Evolutionary conservation across 2,797 vertebrate genomes (phyloP), one percentile per base, ranked within the genome.

Genomic region (Apogon talboti): DNA sequence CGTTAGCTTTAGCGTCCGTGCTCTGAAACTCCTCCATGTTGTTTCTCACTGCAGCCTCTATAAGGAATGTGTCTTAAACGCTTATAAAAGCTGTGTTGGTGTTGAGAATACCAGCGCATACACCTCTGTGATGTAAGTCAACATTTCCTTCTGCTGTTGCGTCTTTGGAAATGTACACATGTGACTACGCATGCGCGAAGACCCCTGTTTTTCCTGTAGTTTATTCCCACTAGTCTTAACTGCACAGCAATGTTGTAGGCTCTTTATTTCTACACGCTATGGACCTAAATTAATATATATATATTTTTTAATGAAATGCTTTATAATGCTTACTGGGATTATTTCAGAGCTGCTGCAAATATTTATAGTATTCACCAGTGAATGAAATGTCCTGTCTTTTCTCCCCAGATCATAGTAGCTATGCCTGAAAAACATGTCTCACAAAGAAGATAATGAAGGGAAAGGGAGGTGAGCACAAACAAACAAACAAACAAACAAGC

Each of bases 401-500:
- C 1, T 1, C 14, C 53, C 2, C 62, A 93, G 91, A 66, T 89
- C 59, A 88, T 81, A 75, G 62, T 50, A 84, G 81, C 50, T 78
- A 91, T 91, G 84, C 77, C 54, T 74, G 48, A 70, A 69, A 71
- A 91, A 53, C 67, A 94, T 94, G 94, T 92, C 92, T 68, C 81
- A 60, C 47, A 88, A 84, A 83, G 82, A 89, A 89, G 85, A 87
- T 74, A 84, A 74, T 74, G 76, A 89, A 75, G 75, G 63, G 21
- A 89, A 81, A 43, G 78, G 30, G 24, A 50, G 84, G 93, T 94
- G 76, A 82, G 89, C 60, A 35, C 33, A 47, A 24, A 14, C 63
- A 51, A 63, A 41, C 28, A 24, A 24, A 24, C 5, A 24, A 40
- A 48, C 64, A 42, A 49, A 58, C 63, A 51, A 63, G 37, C 35